These are phyloP conservation scores for Eunapius fragilis DNA, from an alignment of 37 sponge, comb jelly and placozoan genomes.

Conservation along the genomic window DNA sequence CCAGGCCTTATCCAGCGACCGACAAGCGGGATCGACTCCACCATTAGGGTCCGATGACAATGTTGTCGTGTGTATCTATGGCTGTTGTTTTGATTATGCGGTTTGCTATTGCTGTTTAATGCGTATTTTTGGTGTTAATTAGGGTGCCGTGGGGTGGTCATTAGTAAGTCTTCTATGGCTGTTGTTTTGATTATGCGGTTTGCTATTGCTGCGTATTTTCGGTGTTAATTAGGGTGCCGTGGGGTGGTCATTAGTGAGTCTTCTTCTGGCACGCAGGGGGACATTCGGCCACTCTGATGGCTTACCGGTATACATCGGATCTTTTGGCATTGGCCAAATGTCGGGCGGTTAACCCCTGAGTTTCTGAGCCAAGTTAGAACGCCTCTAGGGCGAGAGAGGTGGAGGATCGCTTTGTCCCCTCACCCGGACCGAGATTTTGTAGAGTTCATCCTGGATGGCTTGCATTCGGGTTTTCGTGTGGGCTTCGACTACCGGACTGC, in stretches of 20 bases:
- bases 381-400: conserved; percentile 12
- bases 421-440: conserved; percentile 12
- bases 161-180: neutral
- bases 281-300: neutral
- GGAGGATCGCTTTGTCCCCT: neutral
- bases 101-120: no score
- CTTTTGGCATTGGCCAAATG: neutral
- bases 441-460: neutral
- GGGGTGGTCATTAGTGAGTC: neutral
- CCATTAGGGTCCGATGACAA: no score
- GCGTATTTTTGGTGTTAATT: no score
- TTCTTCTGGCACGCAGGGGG: neutral
- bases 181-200: no score
- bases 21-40: no score
- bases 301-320: conserved; percentile 13
- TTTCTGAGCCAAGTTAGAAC: neutral
- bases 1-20: no score
- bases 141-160: no score
- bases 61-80: no score
- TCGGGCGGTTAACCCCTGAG: neutral
- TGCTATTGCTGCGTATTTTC: no score
- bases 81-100: no score
- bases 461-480: conserved; percentile 16
- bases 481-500: conserved; percentile 2
- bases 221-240: no score